Base-by-base conservation (phyloP, 2,797 vertebrate species). In the Cheirogaleus major region DNA sequence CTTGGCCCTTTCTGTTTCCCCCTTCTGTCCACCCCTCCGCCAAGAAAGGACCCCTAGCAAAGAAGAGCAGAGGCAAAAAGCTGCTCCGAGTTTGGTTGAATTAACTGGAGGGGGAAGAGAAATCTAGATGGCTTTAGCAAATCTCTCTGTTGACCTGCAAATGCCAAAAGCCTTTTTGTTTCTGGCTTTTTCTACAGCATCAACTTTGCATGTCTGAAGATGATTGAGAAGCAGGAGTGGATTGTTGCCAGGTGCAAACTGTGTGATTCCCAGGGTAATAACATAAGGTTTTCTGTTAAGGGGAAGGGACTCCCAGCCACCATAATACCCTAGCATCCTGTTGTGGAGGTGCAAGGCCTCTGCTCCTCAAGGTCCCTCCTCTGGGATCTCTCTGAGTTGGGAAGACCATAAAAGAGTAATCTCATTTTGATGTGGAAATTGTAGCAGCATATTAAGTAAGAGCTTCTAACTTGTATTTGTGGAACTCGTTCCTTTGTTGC, bases 321-420 rank as follows among this genome's bases (percentile, higher is more conserved):
- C 95, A 72, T 78, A 69, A 69, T 79, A 43, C 91, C 91, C 69
- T 52, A 67, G 43, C 17, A 30, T 85, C 87, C 72, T 82, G 15
- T 75, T 30, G 22, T 50, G 32, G 48, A 52, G 35, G 7, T 4
- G 13, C 48, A 87, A 59, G n/a, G 87, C 78, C 93, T 97, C 96
- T 92, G 79, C 92, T 90, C 95, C 93, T 97, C 83, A 87, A 97
- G 91, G 35, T 32, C 9, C 32, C 75, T 90, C 81, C 93, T 89
- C 89, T 59, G 70, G 85, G 81, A 91, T 95, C 79, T 57, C 88
- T 98, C 79, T 87, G 63, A 65, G 14, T 85, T 48, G 83, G 80
- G 89, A 96, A 97, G 81, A 57, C 2, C 3, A 30, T 17, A 17
- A 91, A 76, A 97, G 88, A 82, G 93, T 70, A 41, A 93, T 96